These are phyloP conservation scores for Tolypeutes matacus DNA, from an alignment of 2,797 vertebrate genomes.

Conservation along the genomic window DNA sequence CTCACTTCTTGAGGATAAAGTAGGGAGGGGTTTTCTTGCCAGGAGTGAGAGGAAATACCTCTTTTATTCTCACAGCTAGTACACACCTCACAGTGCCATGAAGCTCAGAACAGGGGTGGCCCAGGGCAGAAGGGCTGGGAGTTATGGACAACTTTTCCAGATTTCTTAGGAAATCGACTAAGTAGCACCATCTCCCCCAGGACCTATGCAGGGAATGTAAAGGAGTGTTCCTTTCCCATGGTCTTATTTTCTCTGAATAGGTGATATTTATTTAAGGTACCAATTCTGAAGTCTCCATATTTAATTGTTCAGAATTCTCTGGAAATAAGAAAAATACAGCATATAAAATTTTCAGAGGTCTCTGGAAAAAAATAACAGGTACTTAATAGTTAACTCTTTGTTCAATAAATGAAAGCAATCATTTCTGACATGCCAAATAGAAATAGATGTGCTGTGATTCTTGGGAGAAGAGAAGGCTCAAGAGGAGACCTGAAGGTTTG, in stretches of 20 bases:
- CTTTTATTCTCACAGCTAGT: background rate
- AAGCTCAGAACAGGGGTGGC: background rate
- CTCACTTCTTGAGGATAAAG: background rate
- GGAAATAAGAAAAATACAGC: background rate
- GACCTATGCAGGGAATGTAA: background rate
- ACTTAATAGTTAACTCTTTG: background rate
- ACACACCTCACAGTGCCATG: background rate
- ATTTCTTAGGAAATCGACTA: background rate
- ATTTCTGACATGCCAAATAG: background rate
- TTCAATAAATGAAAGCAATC: background rate
- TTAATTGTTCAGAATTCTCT: background rate
- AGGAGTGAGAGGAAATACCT: background rate
- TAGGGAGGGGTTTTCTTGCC: background rate
- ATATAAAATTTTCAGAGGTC: background rate
- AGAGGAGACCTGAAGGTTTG: background rate
- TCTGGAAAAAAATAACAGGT: background rate
- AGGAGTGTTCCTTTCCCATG: background rate
- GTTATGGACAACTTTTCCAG: slow-evolving; percentile 1
- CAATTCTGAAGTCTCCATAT: background rate
- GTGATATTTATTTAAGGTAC: background rate
- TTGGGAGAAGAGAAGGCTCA: background rate
- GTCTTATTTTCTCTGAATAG: background rate
- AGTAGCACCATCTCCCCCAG: background rate
- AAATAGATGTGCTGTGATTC: background rate
- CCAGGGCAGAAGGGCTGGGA: background rate